A percentile compares a stretch with the other conserved stretches of the same genome.
Conservation (phyloP, 2,888 invertebrate species). For the Adelognathus sp. region DNA sequence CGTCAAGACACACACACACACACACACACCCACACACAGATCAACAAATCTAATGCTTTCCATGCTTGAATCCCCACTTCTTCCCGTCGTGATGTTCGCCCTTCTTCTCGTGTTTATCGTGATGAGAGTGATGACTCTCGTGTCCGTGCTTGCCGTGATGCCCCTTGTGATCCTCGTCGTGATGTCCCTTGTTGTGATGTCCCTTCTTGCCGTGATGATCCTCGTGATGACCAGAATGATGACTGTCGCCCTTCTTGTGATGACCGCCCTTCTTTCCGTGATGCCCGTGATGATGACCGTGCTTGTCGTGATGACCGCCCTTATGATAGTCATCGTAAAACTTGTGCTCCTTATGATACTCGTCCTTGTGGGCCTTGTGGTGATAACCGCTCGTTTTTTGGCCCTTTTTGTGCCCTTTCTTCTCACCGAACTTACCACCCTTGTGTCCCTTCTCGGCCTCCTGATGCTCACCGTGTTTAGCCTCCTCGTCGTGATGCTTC, state of each 20-base stretch:
- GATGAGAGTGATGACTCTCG: constrained; percentile 85
- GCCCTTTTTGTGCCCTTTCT: constrained; percentile 93
- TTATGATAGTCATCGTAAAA: constrained; percentile 89
- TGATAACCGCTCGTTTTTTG: constrained; percentile 92
- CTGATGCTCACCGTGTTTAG: constrained; percentile 85
- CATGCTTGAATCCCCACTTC: constrained; percentile 77
- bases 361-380: constrained; percentile 92
- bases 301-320: constrained; percentile 87
- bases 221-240: constrained; percentile 85
- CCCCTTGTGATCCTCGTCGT: constrained; percentile 86
- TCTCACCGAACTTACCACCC: constrained; percentile 90
- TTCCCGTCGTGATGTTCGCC: constrained; percentile 84
- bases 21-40: no score
- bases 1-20: no score
- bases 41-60: constrained; percentile 83
- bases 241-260: constrained; percentile 86
- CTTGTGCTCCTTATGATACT: constrained; percentile 86
- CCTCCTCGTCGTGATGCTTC: constrained; percentile 85
- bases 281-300: constrained; percentile 86
- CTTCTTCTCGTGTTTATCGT: constrained; percentile 84
- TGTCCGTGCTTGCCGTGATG: constrained; percentile 85
- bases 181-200: constrained; percentile 85
- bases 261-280: constrained; percentile 85
- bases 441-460: constrained; percentile 90
- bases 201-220: constrained; percentile 86